phyloP scores from a whole-genome alignment of 37 sponge, comb jelly and placozoan genomes.

The Hexactinellida sp. region DNA sequence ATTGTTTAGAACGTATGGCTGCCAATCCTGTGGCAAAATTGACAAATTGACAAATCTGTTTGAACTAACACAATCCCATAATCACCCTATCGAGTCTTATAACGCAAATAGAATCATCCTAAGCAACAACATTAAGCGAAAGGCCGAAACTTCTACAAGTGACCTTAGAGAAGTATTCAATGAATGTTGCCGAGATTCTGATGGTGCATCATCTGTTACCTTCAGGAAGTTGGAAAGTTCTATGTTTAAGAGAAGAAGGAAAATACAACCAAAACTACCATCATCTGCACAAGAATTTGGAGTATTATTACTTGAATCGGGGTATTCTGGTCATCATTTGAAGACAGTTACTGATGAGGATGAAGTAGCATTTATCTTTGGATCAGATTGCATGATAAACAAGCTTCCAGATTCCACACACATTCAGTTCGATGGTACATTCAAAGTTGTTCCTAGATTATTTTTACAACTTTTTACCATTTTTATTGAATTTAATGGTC shows the following conservation, averaged over 20 bases:
- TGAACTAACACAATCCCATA: background rate
- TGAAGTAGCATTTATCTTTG: background rate
- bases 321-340: background rate
- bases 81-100: background rate
- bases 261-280: background rate
- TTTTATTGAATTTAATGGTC: conserved; percentile 13
- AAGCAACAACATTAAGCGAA: background rate
- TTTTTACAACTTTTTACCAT: background rate
- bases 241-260: background rate
- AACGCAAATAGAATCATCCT: background rate
- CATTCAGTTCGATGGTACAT: background rate
- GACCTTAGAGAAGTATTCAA: no score
- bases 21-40: background rate
- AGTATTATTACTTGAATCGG: conserved; percentile 8
- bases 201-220: background rate
- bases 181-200: background rate
- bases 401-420: background rate
- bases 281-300: conserved; percentile 2
- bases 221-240: background rate
- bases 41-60: background rate
- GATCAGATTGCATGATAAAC: conserved; percentile 9
- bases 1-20: background rate
- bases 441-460: background rate
- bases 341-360: no score
- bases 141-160: background rate